phyloP scores from a whole-genome alignment of 2,797 vertebrate species.

The Falco rusticolus region DNA sequence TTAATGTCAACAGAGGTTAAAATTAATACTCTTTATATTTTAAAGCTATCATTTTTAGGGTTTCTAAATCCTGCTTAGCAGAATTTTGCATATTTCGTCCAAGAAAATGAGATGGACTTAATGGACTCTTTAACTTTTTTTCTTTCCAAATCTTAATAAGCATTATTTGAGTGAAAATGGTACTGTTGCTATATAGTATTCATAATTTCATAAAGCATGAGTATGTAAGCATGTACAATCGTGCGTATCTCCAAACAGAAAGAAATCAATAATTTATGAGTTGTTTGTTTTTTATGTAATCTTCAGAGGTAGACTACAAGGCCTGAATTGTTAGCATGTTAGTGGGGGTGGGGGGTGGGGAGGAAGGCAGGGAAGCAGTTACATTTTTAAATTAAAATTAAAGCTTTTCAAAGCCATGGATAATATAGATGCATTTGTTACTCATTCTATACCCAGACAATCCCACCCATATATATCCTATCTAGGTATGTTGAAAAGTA shows the following conservation, averaged over 20 bases:
- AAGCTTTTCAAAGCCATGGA: neutral
- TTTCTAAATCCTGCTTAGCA: neutral
- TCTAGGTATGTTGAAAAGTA: neutral
- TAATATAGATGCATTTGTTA: neutral
- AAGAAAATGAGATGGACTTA: neutral
- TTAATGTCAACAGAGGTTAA: neutral
- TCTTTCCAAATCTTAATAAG: neutral
- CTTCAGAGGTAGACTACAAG: neutral
- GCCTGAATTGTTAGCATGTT: neutral
- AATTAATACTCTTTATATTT: conserved; percentile 9
- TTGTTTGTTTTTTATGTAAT: neutral
- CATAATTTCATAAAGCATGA: neutral
- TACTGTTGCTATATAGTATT: neutral
- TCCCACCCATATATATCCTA: neutral
- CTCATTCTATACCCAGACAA: neutral
- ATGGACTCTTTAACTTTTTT: neutral
- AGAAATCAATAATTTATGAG: neutral
- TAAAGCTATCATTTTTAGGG: neutral
- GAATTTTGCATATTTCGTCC: neutral
- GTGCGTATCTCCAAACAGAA: neutral
- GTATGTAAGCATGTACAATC: neutral
- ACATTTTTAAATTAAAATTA: neutral
- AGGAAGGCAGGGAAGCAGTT: neutral
- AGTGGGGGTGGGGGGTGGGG: no score
- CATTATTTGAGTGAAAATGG: neutral